A percentile compares a stretch with the other conserved stretches of the same genome.
Conservation (phyloP, 2,888 invertebrate genomes). For the Dascillus cervinus region DNA sequence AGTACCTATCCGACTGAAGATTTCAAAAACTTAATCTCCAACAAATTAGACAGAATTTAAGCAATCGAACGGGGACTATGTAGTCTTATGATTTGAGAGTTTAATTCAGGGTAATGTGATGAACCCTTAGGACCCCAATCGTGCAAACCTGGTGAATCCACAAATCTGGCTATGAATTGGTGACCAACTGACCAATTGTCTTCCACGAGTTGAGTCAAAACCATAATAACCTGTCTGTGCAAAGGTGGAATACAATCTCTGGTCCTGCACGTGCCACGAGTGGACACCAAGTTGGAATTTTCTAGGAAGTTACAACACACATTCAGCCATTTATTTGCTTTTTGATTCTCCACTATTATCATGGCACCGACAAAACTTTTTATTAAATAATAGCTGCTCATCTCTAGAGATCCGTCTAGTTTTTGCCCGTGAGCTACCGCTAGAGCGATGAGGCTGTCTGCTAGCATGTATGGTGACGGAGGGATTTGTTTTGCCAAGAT, state of each 20-base stretch:
- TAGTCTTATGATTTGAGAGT: slow-evolving; percentile 73
- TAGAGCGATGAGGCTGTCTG: slow-evolving; percentile 88
- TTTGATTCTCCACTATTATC: slow-evolving; percentile 94
- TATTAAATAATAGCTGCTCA: slow-evolving; percentile 94
- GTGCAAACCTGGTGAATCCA: slow-evolving; percentile 76
- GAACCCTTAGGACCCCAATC: slow-evolving; percentile 80
- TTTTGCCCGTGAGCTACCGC: slow-evolving; percentile 82
- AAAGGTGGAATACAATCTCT: slow-evolving; percentile 93
- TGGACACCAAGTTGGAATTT: slow-evolving; percentile 96
- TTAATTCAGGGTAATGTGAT: slow-evolving; percentile 73
- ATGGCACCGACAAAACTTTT: slow-evolving; percentile 94
- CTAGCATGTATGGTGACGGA: slow-evolving; percentile 76
- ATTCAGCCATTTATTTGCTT: slow-evolving; percentile 91
- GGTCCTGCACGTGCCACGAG: slow-evolving; percentile 84
- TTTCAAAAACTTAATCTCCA: too few species aligned
- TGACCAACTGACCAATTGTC: slow-evolving; percentile 93
- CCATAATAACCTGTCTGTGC: slow-evolving; percentile 92
- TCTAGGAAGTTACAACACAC: slow-evolving; percentile 96
- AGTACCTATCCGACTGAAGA: too few species aligned
- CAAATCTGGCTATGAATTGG: slow-evolving; percentile 83
- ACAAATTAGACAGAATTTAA: too few species aligned
- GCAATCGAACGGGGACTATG: slow-evolving; percentile 83
- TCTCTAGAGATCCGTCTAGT: slow-evolving; percentile 89
- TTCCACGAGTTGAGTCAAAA: slow-evolving; percentile 90
- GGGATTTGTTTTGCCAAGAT: slow-evolving; percentile 79